Percentiles rank a stretch among this genome's conserved stretches.
Conservation (phyloP, 2,797 vertebrate species). For the Sardinella longiceps region DNA sequence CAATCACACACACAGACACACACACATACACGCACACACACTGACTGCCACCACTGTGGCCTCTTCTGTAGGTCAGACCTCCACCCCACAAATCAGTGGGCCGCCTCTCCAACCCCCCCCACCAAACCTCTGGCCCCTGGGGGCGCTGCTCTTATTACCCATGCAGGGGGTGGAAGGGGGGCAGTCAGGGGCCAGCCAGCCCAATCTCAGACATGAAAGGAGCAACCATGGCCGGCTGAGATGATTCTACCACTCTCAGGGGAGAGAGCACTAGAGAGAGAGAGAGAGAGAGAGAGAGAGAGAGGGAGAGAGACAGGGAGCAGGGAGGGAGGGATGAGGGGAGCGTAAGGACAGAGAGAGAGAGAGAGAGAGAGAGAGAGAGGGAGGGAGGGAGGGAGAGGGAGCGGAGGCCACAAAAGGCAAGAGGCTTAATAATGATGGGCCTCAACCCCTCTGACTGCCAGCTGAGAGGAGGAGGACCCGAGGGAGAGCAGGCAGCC, state of each 20-base stretch:
- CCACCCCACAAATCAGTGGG: conserved; percentile 31
- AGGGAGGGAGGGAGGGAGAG: background rate
- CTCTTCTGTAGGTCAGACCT: background rate
- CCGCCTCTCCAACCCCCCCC: background rate
- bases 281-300: conserved; percentile 25
- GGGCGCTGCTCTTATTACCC: conserved; percentile 49
- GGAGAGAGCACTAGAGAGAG: conserved; percentile 53
- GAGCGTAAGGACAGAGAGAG: background rate
- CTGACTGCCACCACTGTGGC: background rate
- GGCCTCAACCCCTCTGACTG: conserved; percentile 76
- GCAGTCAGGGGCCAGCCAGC: conserved; percentile 16
- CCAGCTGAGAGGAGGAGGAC: conserved; percentile 67
- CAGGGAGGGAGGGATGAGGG: too few relatives aligned
- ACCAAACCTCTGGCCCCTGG: conserved; percentile 22
- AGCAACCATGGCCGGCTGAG: conserved; percentile 35
- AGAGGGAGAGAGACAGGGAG: background rate
- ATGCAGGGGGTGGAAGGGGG: conserved; percentile 43
- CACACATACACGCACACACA: background rate
- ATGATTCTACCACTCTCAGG: conserved; percentile 61
- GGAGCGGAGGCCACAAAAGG: conserved; percentile 64
- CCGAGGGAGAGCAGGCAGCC: conserved; percentile 51
- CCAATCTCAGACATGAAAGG: conserved; percentile 58
- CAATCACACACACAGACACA: background rate
- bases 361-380: background rate
- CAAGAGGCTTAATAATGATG: conserved; percentile 73